Evolutionary conservation across 2,888 invertebrate species (phyloP).

Genomic region (Rhopalosiphum nymphaeae): DNA sequence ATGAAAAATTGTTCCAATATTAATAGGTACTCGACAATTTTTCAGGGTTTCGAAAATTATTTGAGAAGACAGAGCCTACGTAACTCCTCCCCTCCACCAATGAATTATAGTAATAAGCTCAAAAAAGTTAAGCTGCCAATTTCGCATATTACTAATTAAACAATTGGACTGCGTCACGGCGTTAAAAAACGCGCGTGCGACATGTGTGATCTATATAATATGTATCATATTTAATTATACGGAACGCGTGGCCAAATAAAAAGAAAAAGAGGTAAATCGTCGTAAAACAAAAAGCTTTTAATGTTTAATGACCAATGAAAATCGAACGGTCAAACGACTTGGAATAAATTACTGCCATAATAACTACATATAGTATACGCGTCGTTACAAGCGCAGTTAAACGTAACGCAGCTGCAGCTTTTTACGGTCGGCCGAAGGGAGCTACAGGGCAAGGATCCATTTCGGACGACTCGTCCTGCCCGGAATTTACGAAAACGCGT

Average conservation of each 20-base stretch:
- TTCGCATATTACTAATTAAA: background rate
- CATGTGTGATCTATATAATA: background rate
- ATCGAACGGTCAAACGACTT: constrained; percentile 53
- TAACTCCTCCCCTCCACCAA: background rate
- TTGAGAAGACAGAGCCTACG: background rate
- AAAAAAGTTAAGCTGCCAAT: background rate
- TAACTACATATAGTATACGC: background rate
- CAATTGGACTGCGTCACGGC: background rate
- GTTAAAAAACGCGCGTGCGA: background rate
- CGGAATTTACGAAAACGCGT: background rate
- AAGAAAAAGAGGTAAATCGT: background rate
- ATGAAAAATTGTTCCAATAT: background rate
- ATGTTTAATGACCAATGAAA: constrained; percentile 53
- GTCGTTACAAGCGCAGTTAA: background rate
- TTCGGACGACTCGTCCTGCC: background rate
- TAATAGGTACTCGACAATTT: background rate
- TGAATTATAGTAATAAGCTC: fast-evolving
- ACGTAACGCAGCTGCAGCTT: background rate
- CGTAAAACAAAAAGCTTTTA: constrained; percentile 52
- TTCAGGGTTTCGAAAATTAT: background rate
- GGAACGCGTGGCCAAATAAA: background rate
- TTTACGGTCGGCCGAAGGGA: background rate
- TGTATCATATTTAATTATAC: background rate
- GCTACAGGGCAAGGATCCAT: background rate
- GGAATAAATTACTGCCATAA: constrained; percentile 20